Base-by-base conservation (phyloP, 2,113 vertebrate species). In the Sinocyclocheilus rhinocerous region DNA sequence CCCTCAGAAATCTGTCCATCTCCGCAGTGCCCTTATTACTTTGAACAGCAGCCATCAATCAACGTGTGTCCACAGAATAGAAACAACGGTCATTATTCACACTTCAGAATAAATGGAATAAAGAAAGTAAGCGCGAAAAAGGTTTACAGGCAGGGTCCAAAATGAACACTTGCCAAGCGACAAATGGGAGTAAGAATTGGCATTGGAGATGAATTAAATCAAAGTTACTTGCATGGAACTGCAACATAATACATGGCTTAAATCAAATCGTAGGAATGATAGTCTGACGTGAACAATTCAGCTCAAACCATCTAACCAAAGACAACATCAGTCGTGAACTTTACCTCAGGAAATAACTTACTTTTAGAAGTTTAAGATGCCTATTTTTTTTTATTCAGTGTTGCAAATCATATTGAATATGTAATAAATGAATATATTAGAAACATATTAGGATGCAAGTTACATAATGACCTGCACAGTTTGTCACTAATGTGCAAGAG, bases 71-170 rank as follows among this genome's bases (percentile, higher is more conserved):
- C 82, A 29, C 70, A 75, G 80, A 89, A 87, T 87, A 79, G 79
- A 89, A 86, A 81, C 88, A 48, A 79, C 50, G 52, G 87, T 87
- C 79, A 89, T 89, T 89, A 87, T 87, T 89, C 85, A 85, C 72
- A 75, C 70, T 78, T 87, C 73, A 83, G 79, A 85, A 81, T 61
- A 42, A 87, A 79, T 8, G 22, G 29, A 52, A 50, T 26, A 33
- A 57, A 36, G 36, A 16, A 55, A 55, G 39, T 76, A 69, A 63
- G 48, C 61, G 81, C 78, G 63, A 84, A 84, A 83, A 82, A 70
- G 78, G 80, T 48, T 75, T 75, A 75, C 72, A 48, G 42, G 42
- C 76, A 55, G 76, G 76, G 45, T 77, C 15, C 76, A 33, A 52
- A 77, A 29, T 52, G 6, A 29, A 77, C 48, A 55, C 48, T 33